Evolutionary conservation across 1,140 invertebrate genomes (phyloP).

Genomic region (Neodiprion fabricii): DNA sequence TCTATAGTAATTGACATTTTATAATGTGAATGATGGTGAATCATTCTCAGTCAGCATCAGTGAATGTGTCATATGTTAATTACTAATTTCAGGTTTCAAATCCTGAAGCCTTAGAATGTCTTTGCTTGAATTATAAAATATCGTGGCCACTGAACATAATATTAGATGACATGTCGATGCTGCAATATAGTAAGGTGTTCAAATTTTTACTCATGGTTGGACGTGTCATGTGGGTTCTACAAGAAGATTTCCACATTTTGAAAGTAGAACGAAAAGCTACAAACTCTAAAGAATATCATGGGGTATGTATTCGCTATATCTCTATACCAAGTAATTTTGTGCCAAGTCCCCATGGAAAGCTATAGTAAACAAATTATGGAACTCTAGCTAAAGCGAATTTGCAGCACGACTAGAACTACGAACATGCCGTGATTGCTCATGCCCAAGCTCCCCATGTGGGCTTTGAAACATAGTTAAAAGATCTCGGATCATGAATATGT

Average conservation of each 20-base stretch:
- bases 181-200: slow-evolving; percentile 76
- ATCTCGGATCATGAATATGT: background rate
- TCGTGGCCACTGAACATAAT: slow-evolving; percentile 81
- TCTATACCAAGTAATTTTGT: background rate
- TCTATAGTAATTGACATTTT: background rate
- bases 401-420: background rate
- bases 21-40: background rate
- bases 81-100: slow-evolving; percentile 51
- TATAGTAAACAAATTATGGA: no score
- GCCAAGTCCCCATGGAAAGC: no score
- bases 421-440: background rate
- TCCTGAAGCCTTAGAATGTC: slow-evolving; percentile 69
- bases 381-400: no score
- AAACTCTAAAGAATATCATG: slow-evolving; percentile 51
- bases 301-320: slow-evolving; percentile 35
- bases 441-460: slow-evolving; percentile 49
- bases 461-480: slow-evolving; percentile 64
- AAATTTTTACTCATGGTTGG: slow-evolving; percentile 77
- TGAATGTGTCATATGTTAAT: slow-evolving; percentile 15
- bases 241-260: slow-evolving; percentile 67
- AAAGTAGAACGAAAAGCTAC: slow-evolving; percentile 47
- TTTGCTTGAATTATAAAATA: slow-evolving; percentile 73
- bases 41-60: slow-evolving; percentile 6
- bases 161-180: slow-evolving; percentile 70
- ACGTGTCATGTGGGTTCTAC: slow-evolving; percentile 74